Evolutionary conservation across 2,113 vertebrate genomes (phyloP).

Genomic region (Larimichthys polyactis): DNA sequence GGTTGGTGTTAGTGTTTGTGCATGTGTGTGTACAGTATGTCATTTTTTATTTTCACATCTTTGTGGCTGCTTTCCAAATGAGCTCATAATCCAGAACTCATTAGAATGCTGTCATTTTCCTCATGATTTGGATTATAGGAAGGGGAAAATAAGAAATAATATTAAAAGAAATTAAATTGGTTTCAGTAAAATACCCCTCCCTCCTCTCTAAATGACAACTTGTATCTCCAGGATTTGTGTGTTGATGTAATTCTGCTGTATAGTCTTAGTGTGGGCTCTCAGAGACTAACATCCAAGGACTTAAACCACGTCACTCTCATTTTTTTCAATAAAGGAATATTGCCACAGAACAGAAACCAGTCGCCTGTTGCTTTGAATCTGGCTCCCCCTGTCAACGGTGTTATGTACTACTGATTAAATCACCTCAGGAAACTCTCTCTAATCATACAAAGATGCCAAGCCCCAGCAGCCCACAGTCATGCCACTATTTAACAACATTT

Average conservation of each 20-base stretch:
- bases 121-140: constrained; percentile 16
- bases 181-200: constrained; percentile 19
- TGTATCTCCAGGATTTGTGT: constrained; percentile 22
- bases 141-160: background rate
- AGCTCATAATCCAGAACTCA: constrained; percentile 26
- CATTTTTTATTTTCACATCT: constrained; percentile 2
- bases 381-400: constrained; percentile 56
- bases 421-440: background rate
- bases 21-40: constrained; percentile 15
- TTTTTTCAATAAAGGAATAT: constrained; percentile 42
- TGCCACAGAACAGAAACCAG: constrained; percentile 11
- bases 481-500: background rate
- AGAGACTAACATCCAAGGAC: constrained; percentile 20
- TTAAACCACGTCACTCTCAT: constrained; percentile 22
- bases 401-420: constrained; percentile 32
- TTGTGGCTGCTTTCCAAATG: constrained; percentile 26
- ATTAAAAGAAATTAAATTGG: background rate
- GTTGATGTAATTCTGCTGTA: constrained; percentile 17
- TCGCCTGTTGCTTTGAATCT: constrained; percentile 58
- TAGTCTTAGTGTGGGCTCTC: constrained; percentile 14
- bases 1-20: constrained; percentile 5
- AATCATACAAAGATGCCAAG: background rate
- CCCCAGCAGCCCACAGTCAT: background rate
- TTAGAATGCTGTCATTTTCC: constrained; percentile 8
- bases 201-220: constrained; percentile 2